A percentile compares a stretch with the other conserved stretches of the same genome.
These are phyloP conservation scores for Dione vanillae DNA, from an alignment of 2,888 invertebrate species.

Conservation along the genomic window DNA sequence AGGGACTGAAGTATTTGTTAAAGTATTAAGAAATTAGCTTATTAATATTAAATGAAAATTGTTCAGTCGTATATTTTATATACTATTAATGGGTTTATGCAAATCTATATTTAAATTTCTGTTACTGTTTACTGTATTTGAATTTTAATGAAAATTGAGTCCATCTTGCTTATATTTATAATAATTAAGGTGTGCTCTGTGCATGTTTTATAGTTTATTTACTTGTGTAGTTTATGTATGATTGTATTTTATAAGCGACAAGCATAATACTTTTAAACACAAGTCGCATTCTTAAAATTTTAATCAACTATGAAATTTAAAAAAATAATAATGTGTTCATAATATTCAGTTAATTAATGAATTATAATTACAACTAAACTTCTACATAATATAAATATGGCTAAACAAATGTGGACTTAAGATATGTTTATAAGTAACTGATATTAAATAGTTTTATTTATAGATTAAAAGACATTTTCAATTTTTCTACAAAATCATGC, in stretches of 20 bases:
- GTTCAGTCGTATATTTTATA: background rate
- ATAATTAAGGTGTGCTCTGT: background rate
- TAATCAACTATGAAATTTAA: background rate
- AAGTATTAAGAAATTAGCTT: conserved; percentile 9
- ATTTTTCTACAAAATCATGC: no score
- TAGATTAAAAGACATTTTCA: no score
- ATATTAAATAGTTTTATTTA: background rate
- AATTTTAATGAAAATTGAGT: no score
- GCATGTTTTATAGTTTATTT: background rate
- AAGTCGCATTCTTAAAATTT: background rate
- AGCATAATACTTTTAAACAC: background rate
- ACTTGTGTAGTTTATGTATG: background rate
- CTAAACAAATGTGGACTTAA: conserved; percentile 2
- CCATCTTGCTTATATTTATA: no score
- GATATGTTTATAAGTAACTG: background rate
- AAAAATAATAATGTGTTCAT: conserved; percentile 8
- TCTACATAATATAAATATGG: background rate
- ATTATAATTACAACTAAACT: background rate
- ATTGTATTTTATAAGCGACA: background rate
- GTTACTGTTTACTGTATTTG: no score
- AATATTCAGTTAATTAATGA: background rate
- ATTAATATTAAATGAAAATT: background rate
- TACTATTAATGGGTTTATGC: background rate
- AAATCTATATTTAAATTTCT: background rate
- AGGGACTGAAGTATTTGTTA: conserved; percentile 11